Evolutionary conservation across 92 coral and sea anemone genomes (phyloP).

Genomic region (Porites cylindrica): DNA sequence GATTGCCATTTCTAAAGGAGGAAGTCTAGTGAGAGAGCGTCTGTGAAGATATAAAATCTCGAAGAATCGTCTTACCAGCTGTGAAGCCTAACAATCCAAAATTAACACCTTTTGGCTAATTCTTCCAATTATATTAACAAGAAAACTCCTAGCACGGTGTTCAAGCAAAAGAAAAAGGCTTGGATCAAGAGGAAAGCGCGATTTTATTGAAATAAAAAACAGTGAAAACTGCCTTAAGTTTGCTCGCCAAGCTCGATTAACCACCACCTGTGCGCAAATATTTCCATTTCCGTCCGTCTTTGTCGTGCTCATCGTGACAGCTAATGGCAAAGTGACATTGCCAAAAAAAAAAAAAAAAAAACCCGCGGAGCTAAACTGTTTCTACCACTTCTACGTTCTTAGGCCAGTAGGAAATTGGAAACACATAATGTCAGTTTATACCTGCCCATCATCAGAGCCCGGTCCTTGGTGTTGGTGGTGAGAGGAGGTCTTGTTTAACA

Average conservation of each 20-base stretch:
- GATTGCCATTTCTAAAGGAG: conserved; percentile 29
- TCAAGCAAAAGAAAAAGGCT: conserved; percentile 33
- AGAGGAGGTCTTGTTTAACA: conserved; percentile 84
- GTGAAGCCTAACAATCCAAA: conserved; percentile 51
- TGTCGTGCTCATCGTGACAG: conserved; percentile 30
- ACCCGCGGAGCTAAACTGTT: too few species aligned
- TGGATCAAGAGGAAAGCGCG: conserved; percentile 31
- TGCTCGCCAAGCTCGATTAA: conserved; percentile 28
- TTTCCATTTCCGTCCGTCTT: conserved; percentile 38
- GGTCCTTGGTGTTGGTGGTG: conserved; percentile 75
- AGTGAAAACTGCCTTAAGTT: conserved; percentile 11
- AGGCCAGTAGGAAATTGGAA: background rate
- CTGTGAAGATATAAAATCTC: conserved; percentile 27
- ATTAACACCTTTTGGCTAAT: conserved; percentile 87
- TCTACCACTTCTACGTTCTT: too few species aligned
- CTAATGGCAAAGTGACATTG: conserved; percentile 19
- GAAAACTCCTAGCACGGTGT: conserved; percentile 37
- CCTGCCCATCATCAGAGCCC: conserved; percentile 96
- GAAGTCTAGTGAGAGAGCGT: conserved; percentile 9
- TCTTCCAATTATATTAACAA: conserved; percentile 82
- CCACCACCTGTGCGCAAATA: conserved; percentile 48
- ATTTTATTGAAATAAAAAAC: background rate
- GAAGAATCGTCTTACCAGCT: conserved; percentile 36
- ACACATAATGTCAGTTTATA: conserved; percentile 34
- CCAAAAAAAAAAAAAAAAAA: background rate